Percentiles rank a stretch among this genome's conserved stretches.
Evolutionary conservation across 2,113 vertebrate species (phyloP).

Genomic region (Actinemys pallida): DNA sequence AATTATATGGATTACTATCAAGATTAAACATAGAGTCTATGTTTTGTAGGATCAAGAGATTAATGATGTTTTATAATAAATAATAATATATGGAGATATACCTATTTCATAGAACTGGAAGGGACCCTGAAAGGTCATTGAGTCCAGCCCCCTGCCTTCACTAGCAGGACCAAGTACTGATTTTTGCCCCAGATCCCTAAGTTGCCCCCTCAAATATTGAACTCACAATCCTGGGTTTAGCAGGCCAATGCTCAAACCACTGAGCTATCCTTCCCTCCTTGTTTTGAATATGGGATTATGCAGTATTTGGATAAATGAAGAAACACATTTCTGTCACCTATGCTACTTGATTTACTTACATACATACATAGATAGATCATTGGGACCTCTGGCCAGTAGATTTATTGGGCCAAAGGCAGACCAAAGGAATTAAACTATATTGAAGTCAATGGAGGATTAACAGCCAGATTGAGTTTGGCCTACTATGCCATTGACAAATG

Average conservation of each 20-base stretch:
- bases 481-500: background rate
- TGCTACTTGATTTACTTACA: background rate
- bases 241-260: no score
- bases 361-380: constrained; percentile 10
- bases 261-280: no score
- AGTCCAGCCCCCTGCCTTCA: no score
- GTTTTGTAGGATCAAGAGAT: constrained; percentile 69
- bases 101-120: no score
- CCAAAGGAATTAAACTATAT: background rate
- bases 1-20: constrained; percentile 64
- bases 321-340: constrained; percentile 52
- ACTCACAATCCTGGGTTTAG: no score
- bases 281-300: constrained; percentile 54
- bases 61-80: constrained; percentile 36
- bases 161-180: no score
- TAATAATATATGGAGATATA: no score
- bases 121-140: no score
- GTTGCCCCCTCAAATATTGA: no score
- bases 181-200: no score
- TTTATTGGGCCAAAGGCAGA: background rate
- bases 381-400: background rate
- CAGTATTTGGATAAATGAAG: constrained; percentile 70
- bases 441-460: background rate
- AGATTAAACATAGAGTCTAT: constrained; percentile 60
- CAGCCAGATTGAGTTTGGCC: background rate